phyloP scores from a whole-genome alignment of 2,113 vertebrate genomes.

The Aythya baeri region DNA sequence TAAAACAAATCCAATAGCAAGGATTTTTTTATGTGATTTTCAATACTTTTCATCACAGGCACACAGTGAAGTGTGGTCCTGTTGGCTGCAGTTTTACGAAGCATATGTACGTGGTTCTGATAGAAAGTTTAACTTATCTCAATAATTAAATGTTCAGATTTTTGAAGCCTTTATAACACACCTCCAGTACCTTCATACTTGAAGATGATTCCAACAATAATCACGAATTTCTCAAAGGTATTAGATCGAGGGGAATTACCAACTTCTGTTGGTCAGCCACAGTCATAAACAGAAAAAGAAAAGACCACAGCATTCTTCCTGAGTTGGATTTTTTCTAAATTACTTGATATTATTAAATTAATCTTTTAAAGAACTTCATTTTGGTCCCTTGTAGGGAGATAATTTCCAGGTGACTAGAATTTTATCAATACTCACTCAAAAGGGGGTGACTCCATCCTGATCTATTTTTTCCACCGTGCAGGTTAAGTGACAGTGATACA shows the following conservation, averaged over 20 bases:
- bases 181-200: neutral
- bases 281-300: neutral
- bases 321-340: neutral
- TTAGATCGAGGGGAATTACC: neutral
- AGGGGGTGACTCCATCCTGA: neutral
- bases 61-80: neutral
- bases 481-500: neutral
- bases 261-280: neutral
- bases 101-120: neutral
- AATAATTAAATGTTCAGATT: neutral
- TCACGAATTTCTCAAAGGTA: neutral
- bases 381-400: neutral
- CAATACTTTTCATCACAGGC: neutral
- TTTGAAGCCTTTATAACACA: neutral
- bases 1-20: neutral
- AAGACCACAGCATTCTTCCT: neutral
- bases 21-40: neutral
- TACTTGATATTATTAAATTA: neutral
- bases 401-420: accelerated
- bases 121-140: neutral
- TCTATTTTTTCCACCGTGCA: neutral
- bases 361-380: neutral
- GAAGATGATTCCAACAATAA: neutral
- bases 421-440: neutral
- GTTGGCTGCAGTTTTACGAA: neutral